Conservation (phyloP, 2,888 invertebrate species). For the Synergus gifuensis region DNA sequence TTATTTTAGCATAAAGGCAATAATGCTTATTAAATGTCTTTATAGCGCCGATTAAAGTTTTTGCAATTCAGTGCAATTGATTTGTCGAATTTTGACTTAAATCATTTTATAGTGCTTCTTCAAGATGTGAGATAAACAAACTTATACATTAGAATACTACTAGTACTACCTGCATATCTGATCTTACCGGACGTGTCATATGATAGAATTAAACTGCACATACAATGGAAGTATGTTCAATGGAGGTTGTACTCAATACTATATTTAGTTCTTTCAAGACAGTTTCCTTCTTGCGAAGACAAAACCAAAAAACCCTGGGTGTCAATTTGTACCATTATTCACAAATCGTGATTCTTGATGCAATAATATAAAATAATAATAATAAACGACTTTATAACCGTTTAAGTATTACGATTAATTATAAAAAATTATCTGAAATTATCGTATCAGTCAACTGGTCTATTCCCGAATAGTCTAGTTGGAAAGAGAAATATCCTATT, state of each 20-base stretch:
- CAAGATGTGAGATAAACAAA: neutral
- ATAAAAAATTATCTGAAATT: too few species aligned
- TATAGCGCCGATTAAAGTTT: too few species aligned
- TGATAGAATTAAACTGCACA: constrained; percentile 33
- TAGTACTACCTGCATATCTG: neutral
- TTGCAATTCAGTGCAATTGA: too few species aligned
- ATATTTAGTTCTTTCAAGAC: constrained; percentile 26
- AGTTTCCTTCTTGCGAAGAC: constrained; percentile 17
- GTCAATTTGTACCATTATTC: neutral
- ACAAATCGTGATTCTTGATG: neutral
- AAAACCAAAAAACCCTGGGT: neutral
- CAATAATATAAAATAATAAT: neutral
- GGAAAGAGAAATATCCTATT: too few species aligned
- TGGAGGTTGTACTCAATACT: constrained; percentile 22
- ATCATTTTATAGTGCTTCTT: neutral
- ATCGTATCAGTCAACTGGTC: too few species aligned
- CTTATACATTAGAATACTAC: neutral
- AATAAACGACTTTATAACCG: too few species aligned
- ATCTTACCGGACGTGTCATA: constrained; percentile 3
- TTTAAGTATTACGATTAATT: too few species aligned
- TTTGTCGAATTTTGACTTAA: too few species aligned
- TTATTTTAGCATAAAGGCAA: neutral
- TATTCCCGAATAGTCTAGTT: too few species aligned
- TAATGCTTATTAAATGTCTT: neutral
- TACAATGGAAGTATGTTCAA: constrained; percentile 21